These are phyloP conservation scores for Sturmia bella DNA, from an alignment of 2,888 invertebrate species.

Conservation along the genomic window DNA sequence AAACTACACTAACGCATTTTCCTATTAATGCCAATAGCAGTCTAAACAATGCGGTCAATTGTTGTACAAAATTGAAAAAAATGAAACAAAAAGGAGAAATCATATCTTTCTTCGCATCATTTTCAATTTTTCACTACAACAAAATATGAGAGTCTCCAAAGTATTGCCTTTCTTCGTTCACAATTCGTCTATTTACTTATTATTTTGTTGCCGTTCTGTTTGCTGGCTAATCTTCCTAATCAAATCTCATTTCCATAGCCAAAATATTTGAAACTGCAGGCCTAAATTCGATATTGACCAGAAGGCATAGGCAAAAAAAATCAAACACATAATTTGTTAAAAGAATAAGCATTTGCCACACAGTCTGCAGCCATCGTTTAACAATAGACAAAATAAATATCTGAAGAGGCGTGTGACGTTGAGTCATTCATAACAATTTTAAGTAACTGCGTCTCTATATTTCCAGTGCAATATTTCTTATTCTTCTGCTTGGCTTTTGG, in stretches of 20 bases:
- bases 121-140: neutral
- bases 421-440: constrained; percentile 62
- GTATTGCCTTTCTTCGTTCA: constrained; percentile 40
- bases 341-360: constrained; percentile 46
- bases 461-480: constrained; percentile 30
- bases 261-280: constrained; percentile 72
- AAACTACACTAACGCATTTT: constrained; percentile 69
- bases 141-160: constrained; percentile 10
- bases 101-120: constrained; percentile 37
- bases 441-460: constrained; percentile 21
- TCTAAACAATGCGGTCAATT: constrained; percentile 73
- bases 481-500: neutral
- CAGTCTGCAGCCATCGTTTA: constrained; percentile 32
- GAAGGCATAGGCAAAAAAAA: constrained; percentile 46
- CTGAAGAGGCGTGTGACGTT: constrained; percentile 79
- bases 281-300: constrained; percentile 72
- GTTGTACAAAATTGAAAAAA: constrained; percentile 40
- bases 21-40: constrained; percentile 72
- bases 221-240: constrained; percentile 67
- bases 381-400: constrained; percentile 68
- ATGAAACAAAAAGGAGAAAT: too few relatives aligned
- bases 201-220: constrained; percentile 38
- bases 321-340: constrained; percentile 43
- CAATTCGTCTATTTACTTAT: constrained; percentile 52
- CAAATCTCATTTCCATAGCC: constrained; percentile 68